Conservation (phyloP, 1,140 invertebrate genomes). For the Spodoptera litura region DNA sequence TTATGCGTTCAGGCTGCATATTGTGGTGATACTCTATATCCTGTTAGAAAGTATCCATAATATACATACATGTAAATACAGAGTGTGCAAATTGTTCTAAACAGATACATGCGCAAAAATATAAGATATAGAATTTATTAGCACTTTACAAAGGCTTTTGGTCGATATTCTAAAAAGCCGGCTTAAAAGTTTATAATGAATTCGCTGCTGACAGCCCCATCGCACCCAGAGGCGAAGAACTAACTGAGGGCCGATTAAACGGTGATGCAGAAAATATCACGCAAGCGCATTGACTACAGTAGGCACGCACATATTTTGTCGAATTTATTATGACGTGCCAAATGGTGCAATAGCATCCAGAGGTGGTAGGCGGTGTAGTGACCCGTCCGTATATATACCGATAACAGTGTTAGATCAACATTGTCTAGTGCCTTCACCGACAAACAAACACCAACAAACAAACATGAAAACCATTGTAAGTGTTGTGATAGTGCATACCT, state of each 20-base stretch:
- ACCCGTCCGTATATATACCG: conserved; percentile 80
- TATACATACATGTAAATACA: background rate
- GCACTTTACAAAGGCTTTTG: background rate
- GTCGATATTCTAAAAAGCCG: background rate
- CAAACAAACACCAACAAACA: conserved; percentile 72
- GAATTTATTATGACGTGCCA: conserved; percentile 74
- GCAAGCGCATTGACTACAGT: conserved; percentile 56
- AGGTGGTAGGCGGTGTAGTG: conserved; percentile 74
- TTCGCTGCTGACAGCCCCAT: background rate
- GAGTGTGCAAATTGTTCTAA: background rate
- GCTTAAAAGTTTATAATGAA: background rate
- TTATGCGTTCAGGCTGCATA: too few species aligned
- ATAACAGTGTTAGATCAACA: conserved; percentile 76
- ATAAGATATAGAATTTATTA: too few species aligned
- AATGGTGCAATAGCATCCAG: conserved; percentile 78
- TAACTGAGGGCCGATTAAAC: conserved; percentile 52
- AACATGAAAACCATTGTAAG: conserved; percentile 84
- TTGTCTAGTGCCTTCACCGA: conserved; percentile 81
- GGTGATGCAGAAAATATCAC: conserved; percentile 53
- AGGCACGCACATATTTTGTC: conserved; percentile 66
- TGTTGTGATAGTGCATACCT: conserved; percentile 67
- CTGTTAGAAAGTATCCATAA: conserved; percentile 10
- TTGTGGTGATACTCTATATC: background rate
- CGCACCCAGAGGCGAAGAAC: conserved; percentile 8
- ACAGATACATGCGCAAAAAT: background rate